Percentiles rank a stretch among this genome's conserved stretches.
These are phyloP conservation scores for Sisyra nigra DNA, from an alignment of 2,888 invertebrate species.

Conservation along the genomic window DNA sequence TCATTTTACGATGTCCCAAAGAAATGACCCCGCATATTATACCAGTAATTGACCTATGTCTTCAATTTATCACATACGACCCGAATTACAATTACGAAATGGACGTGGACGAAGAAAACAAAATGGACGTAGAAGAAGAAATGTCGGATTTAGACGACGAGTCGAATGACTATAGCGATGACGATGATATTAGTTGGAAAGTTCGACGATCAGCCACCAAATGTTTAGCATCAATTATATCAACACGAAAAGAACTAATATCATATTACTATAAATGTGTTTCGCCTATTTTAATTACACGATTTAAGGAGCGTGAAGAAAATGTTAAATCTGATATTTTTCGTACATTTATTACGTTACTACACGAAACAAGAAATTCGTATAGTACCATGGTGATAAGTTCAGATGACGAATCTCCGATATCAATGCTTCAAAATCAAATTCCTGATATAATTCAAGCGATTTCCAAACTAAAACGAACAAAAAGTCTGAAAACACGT, in stretches of 20 bases:
- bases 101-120: constrained; percentile 51
- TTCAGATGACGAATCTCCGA: constrained; percentile 46
- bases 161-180: constrained; percentile 95
- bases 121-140: constrained; percentile 50
- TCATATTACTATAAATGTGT: constrained; percentile 76
- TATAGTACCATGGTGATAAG: constrained; percentile 38
- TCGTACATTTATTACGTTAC: constrained; percentile 84
- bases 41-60: constrained; percentile 68
- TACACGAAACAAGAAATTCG: constrained; percentile 74
- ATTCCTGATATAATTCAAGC: constrained; percentile 70
- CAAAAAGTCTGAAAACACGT: constrained; percentile 72
- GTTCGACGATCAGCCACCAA: constrained; percentile 92
- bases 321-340: constrained; percentile 98
- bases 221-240: constrained; percentile 88
- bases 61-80: constrained; percentile 88
- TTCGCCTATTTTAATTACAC: constrained; percentile 77
- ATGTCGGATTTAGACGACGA: constrained; percentile 59
- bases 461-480: constrained; percentile 70
- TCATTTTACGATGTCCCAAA: constrained; percentile 90
- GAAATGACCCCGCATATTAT: constrained; percentile 85
- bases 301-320: constrained; percentile 97
- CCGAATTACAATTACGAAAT: constrained; percentile 99
- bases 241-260: constrained; percentile 81
- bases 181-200: constrained; percentile 99
- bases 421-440: constrained; percentile 42